Evolutionary conservation across 2,797 vertebrate genomes (phyloP).

Genomic region (Muscicapa comitata): DNA sequence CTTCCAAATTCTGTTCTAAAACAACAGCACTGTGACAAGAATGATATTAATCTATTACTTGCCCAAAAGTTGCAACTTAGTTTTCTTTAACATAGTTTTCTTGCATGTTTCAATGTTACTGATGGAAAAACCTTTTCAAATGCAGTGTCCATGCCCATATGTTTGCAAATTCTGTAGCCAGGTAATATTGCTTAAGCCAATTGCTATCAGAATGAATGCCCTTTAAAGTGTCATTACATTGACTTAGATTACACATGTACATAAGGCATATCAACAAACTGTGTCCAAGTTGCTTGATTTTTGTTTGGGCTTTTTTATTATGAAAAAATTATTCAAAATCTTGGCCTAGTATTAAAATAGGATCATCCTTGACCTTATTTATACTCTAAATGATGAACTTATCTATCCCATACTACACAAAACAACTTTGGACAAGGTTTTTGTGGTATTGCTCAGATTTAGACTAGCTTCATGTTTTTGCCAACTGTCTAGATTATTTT

Average conservation of each 20-base stretch:
- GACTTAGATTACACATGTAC: neutral
- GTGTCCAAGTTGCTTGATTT: neutral
- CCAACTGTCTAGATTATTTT: neutral
- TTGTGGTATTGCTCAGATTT: neutral
- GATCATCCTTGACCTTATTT: neutral
- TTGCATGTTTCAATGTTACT: neutral
- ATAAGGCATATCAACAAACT: neutral
- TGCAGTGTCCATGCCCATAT: rapidly evolving
- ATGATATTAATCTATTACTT: neutral
- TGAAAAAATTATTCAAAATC: neutral
- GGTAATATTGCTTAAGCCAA: neutral
- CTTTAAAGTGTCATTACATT: neutral
- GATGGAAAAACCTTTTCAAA: neutral
- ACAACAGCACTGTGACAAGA: neutral
- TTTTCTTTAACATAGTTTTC: neutral
- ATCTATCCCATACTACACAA: neutral
- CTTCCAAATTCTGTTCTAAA: neutral
- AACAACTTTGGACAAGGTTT: neutral
- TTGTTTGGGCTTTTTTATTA: neutral
- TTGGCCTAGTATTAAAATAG: neutral
- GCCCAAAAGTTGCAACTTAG: neutral
- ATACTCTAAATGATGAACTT: neutral
- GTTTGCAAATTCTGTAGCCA: neutral
- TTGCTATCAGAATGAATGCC: neutral
- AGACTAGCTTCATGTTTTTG: neutral